Evolutionary conservation across 2,113 vertebrate genomes (phyloP).

Genomic region (Pedionomus torquatus): DNA sequence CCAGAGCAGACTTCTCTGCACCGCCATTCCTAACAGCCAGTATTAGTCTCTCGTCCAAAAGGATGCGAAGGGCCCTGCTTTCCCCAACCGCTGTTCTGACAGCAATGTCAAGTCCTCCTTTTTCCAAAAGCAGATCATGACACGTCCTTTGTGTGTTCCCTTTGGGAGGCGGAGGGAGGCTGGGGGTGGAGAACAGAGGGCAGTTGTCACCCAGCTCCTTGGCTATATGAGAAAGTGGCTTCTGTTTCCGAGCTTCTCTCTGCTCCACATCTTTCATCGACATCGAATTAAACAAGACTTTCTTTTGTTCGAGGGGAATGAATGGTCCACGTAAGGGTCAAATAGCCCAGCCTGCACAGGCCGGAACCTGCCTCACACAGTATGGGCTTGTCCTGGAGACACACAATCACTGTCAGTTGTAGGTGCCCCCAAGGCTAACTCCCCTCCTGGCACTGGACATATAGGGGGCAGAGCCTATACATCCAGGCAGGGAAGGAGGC

Average conservation of each 20-base stretch:
- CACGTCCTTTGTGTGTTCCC: conserved; percentile 13
- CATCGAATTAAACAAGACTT: conserved; percentile 58
- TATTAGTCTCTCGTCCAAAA: neutral
- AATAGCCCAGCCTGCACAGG: conserved; percentile 48
- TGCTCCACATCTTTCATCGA: conserved; percentile 45
- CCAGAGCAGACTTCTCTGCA: neutral
- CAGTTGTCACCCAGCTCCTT: conserved; percentile 60
- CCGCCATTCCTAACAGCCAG: neutral
- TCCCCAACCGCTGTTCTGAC: neutral
- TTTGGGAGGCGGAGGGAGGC: conserved; percentile 17
- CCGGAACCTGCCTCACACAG: conserved; percentile 45
- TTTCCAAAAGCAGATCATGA: neutral
- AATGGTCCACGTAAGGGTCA: conserved; percentile 45
- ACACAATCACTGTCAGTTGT: neutral
- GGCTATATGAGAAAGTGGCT: conserved; percentile 62
- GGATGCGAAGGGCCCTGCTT: neutral
- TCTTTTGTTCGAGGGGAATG: conserved; percentile 56
- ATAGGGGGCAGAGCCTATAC: conserved; percentile 15
- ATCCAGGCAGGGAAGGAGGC: neutral
- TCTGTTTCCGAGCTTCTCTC: conserved; percentile 63
- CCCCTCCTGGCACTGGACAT: conserved; percentile 20
- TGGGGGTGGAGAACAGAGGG: conserved; percentile 64
- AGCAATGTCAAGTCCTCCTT: conserved; percentile 9
- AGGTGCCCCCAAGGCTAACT: neutral
- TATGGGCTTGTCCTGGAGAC: conserved; percentile 29